A percentile compares a stretch with the other conserved stretches of the same genome.
These are phyloP conservation scores for Meiosimyza platycephala DNA, from an alignment of 2,888 invertebrate genomes.

Conservation along the genomic window DNA sequence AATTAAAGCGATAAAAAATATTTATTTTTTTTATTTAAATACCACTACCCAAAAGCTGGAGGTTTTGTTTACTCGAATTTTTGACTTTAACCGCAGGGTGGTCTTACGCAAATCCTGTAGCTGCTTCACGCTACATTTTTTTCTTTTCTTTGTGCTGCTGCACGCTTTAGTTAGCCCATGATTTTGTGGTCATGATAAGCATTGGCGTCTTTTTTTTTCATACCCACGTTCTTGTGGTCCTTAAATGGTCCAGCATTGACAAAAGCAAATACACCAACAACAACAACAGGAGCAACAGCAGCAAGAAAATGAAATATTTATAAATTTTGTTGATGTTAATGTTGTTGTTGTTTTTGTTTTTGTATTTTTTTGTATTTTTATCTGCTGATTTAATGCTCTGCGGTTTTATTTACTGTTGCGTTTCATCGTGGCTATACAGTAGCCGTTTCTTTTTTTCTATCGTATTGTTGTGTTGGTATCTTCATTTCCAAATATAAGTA, in stretches of 20 bases:
- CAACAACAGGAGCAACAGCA: not conserved
- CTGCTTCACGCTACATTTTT: too few relatives aligned
- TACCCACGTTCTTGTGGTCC: not conserved
- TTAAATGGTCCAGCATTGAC: not conserved
- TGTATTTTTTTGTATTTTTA: not conserved
- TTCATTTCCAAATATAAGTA: not conserved
- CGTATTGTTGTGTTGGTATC: not conserved
- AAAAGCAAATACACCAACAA: not conserved
- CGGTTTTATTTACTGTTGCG: not conserved
- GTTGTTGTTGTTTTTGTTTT: not conserved
- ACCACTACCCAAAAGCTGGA: too few relatives aligned
- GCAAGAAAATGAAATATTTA: not conserved
- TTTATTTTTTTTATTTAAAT: too few relatives aligned
- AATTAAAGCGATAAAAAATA: too few relatives aligned
- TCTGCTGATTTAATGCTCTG: slow-evolving; percentile 9
- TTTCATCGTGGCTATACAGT: not conserved
- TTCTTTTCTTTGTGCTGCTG: too few relatives aligned
- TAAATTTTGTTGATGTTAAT: not conserved
- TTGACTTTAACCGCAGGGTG: too few relatives aligned
- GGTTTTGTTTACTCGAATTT: too few relatives aligned
- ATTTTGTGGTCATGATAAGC: slow-evolving; percentile 11
- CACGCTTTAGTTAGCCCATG: not conserved
- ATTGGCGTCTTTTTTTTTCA: not conserved
- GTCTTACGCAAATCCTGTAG: too few relatives aligned
- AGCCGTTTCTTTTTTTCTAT: not conserved